Base-by-base conservation (phyloP, 2,888 invertebrate species). In the Diploptera punctata region DNA sequence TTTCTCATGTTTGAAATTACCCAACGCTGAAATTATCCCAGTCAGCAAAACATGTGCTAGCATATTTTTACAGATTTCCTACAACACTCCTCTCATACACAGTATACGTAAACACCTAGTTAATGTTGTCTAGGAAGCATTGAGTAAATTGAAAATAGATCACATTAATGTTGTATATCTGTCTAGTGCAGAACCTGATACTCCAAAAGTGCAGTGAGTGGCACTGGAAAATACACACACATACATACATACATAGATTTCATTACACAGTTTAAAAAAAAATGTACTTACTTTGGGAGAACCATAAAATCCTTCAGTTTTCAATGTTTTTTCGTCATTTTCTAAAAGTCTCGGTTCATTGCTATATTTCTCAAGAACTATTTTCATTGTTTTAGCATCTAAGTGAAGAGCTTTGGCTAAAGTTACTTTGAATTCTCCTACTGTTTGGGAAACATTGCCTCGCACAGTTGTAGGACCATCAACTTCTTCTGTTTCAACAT, bases 401-500 rank as follows among this genome's bases (percentile, higher is more conserved):
- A 85, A 77, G 73, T 83, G 82, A 67, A 89, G 80, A 43, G 85
- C 81, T 70, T 82, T 81, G 21, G 84, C 84, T 73, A 92, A 81
- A 68, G 87, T 84, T 70, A 83, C 81, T 78, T 89, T 90, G 73
- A 91, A 84, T 61, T 87, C 87, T 33, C 81, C 82, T 18, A 88
- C 86, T 21, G 87, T 87, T 76, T 89, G 87, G 60, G 83, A 83
- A 33, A 85, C 81, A 77, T 87, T 86, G 26, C 88, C 87, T 74
- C 91, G 84, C 10, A 92, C 84, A 77, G 83, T 84, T 76, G 86
- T 83, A 29, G 91, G 90, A 33, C 89, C 89, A 76, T 89, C 84
- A 73, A 87, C 81, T 68, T 89, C 88, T 79, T 88, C 89, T 29
- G 84, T 85, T 62, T 86, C 83, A 67, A 90, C 79, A 80, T 91